Evolutionary conservation across 1,140 invertebrate genomes (phyloP), one percentile per base, ranked within the genome.

Genomic region (Magallana gigas): DNA sequence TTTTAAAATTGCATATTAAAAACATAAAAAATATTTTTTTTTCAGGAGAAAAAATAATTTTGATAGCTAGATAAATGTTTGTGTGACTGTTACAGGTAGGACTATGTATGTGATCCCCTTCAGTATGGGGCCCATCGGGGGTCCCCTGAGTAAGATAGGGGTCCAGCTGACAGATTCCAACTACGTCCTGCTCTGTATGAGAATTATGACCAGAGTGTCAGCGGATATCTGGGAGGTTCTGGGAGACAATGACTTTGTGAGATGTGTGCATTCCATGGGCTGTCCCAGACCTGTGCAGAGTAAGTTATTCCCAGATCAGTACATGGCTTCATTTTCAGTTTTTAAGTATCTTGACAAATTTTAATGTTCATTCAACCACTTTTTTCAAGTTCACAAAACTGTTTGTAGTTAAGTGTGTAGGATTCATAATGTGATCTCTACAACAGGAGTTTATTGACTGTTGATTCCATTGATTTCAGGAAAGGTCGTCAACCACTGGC

Each of bases 101-200:
- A 99, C 98, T 0, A 99, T 99, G 99, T 99, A 99, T 95, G 97
- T 99, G 59, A 98, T 99, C 88, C 99, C 99, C 7, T 99, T 99
- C 95, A 98, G 97, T 84, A 99, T 99, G 99, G 99, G 99, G 5
- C 99, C 99, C 1, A 96, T 99, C 16, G 98, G 98, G 0, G 98
- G 98, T 0, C 97, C 98, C 0, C 95, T 99, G 1, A 98, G 98
- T 8, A 99, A 99, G 95, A 98, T 99, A 93, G 99, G 99, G 14
- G 97, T 99, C 81, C 97, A 99, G 95, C 94, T 99, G 9, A 99
- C 99, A 0, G 99, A 99, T 93, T 99, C 98, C 0, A 96, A 98
- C 8, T 99, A 99, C 94, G 99, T 99, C 1, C 98, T 98, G 9
- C 97, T 98, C 82, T 99, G 98, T 76, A 76, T 76, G 68, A 76